These are phyloP conservation scores for Drosophila kambysellisi DNA, from an alignment of 2,888 invertebrate genomes.

Conservation along the genomic window DNA sequence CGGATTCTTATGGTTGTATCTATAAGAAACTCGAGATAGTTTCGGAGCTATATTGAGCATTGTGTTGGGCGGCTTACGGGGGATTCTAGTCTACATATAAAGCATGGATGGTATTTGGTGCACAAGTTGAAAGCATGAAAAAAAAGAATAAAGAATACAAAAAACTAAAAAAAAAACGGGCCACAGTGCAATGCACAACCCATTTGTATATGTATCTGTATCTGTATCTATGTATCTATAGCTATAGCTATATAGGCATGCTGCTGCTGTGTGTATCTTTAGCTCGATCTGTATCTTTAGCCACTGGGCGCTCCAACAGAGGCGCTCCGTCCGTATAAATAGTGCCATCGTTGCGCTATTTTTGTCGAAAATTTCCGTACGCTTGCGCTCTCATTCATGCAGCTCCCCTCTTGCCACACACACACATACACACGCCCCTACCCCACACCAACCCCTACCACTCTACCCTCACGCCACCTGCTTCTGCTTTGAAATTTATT, in stretches of 20 bases:
- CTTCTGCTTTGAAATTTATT: constrained; percentile 43
- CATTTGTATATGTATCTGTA: constrained; percentile 38
- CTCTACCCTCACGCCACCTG: constrained; percentile 42
- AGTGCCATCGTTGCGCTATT: constrained; percentile 81
- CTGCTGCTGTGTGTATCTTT: constrained; percentile 26
- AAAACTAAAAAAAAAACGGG: constrained; percentile 18
- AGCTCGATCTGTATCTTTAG: constrained; percentile 26
- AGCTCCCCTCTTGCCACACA: constrained; percentile 11
- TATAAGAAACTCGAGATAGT: constrained; percentile 2
- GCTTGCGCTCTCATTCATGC: constrained; percentile 78
- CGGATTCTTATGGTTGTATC: not conserved
- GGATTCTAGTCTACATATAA: constrained; percentile 27
- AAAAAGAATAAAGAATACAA: not conserved
- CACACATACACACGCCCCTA: not conserved
- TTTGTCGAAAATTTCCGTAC: constrained; percentile 77
- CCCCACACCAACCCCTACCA: not conserved
- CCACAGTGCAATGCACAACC: constrained; percentile 44
- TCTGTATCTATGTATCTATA: constrained; percentile 25
- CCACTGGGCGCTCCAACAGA: constrained; percentile 61
- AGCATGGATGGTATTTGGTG: constrained; percentile 67
- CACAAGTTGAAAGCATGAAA: constrained; percentile 52
- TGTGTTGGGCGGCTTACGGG: constrained; percentile 6
- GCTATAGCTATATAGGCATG: constrained; percentile 15
- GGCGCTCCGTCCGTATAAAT: constrained; percentile 73
- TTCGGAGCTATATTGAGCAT: constrained; percentile 1